Evolutionary conservation across 2,888 invertebrate species (phyloP), one percentile per base, ranked within the genome.

Genomic region (Miltochrista miniata): DNA sequence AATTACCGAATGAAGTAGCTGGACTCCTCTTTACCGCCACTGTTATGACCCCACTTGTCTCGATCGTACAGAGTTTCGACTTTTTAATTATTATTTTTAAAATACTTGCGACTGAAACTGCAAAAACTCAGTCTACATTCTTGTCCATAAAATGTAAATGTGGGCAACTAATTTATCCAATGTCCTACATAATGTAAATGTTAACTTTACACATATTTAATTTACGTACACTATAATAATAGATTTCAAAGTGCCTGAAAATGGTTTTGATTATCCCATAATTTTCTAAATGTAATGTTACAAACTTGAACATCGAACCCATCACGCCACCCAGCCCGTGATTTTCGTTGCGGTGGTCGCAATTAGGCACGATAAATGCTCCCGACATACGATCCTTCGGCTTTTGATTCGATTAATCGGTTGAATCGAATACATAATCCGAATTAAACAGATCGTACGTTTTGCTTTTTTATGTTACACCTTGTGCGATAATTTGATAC

Each of bases 321-420:
- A 83, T 83, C 83, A 76, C 70, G 76, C 87, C 89, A 87, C 87
- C 88, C 87, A 86, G 68, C 76, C 74, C 70, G 87, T 72, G 77
- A 76, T 80, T 79, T 83, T 81, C 81, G 82, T 79, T 72, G 63
- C 76, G 83, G 86, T 85, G 85, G 85, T 83, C 84, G 85, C 85
- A 90, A 89, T 90, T 88, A 89, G 87, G 83, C 76, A 68, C 81
- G 83, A 87, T 90, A 88, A 90, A 88, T 85, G 84, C 85, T 69
- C 75, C 79, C 76, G 84, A 83, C 83, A 84, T 77, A 74, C 81
- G 84, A 85, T 81, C 83, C 81, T 76, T 72, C 70, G 77, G 70
- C 72, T 78, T 81, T 79, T 82, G 81, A 80, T 82, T 81, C 81
- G 83, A 85, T 85, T 87, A 86, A 87, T 86, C 84, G 83, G 73